A percentile compares a stretch with the other conserved stretches of the same genome.
Evolutionary conservation across 2,888 invertebrate genomes (phyloP).

Genomic region (Mythimna lalbum): DNA sequence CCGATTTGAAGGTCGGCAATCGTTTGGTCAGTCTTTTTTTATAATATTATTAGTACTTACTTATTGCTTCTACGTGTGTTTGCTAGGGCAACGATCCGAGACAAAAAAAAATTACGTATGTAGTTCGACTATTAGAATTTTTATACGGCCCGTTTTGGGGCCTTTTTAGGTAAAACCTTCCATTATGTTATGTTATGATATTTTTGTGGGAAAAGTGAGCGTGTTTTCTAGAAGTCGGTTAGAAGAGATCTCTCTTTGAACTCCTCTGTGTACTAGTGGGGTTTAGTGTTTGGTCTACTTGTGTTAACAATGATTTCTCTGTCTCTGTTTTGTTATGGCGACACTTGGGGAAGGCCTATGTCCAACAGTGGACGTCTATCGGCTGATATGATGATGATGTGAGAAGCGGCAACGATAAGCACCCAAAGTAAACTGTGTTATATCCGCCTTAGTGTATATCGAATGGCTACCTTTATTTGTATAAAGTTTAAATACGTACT

Average conservation of each 20-base stretch:
- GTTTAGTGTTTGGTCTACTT: not conserved
- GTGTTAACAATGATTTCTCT: too few species aligned
- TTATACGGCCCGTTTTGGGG: slow-evolving; percentile 64
- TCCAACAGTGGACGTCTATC: too few species aligned
- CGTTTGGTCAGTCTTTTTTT: slow-evolving; percentile 83
- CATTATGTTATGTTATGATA: slow-evolving; percentile 38
- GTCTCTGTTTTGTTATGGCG: too few species aligned
- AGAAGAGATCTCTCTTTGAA: not conserved
- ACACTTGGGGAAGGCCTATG: too few species aligned
- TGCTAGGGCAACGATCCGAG: slow-evolving; percentile 76
- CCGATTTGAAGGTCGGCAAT: slow-evolving; percentile 85
- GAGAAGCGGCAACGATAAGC: too few species aligned
- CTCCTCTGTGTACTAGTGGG: not conserved
- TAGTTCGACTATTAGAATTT: slow-evolving; percentile 62
- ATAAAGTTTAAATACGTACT: too few species aligned
- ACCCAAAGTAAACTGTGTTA: too few species aligned
- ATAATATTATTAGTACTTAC: slow-evolving; percentile 76
- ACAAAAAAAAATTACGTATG: slow-evolving; percentile 70
- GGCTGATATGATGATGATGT: too few species aligned
- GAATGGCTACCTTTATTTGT: too few species aligned
- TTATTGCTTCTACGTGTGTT: slow-evolving; percentile 75
- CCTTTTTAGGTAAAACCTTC: slow-evolving; percentile 64
- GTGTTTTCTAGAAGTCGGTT: slow-evolving; percentile 5
- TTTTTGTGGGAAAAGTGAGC: slow-evolving; percentile 15
- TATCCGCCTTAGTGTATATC: too few species aligned